These are phyloP conservation scores for Lophotis ruficrista DNA, from an alignment of 2,113 vertebrate genomes.

Conservation along the genomic window DNA sequence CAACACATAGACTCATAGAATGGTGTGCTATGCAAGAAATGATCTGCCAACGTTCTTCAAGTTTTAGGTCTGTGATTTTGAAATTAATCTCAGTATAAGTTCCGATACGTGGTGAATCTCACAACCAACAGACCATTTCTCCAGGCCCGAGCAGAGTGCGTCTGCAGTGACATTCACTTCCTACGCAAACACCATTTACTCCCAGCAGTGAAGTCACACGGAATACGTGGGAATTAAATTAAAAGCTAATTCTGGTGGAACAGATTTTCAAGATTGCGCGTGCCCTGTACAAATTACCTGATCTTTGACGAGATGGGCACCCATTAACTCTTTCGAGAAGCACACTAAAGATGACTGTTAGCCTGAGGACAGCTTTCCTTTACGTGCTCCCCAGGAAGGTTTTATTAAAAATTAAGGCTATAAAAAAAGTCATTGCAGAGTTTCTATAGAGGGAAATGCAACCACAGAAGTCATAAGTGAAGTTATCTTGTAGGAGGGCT, in stretches of 20 bases:
- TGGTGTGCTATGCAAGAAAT: not conserved
- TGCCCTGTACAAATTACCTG: not conserved
- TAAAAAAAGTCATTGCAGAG: not conserved
- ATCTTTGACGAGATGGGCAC: not conserved
- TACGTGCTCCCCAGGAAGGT: not conserved
- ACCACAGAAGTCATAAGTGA: not conserved
- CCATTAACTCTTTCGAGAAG: not conserved
- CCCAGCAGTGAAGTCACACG: slow-evolving; percentile 1
- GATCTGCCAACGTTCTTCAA: not conserved
- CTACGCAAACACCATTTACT: not conserved
- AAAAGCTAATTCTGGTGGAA: not conserved
- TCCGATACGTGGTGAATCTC: not conserved
- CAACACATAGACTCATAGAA: no score
- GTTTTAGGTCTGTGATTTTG: not conserved
- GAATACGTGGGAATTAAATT: not conserved
- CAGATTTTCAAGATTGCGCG: not conserved
- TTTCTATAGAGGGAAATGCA: not conserved
- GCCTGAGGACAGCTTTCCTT: not conserved
- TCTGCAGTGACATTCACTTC: slow-evolving; percentile 5
- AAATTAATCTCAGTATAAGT: not conserved
- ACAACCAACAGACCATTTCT: not conserved
- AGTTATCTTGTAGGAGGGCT: fast-evolving
- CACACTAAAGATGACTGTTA: not conserved
- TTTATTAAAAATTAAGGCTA: not conserved
- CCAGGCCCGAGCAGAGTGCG: not conserved